Percentiles rank a stretch among this genome's conserved stretches.
Evolutionary conservation across 2,888 invertebrate species (phyloP).

Genomic region (Orthosia gracilis): DNA sequence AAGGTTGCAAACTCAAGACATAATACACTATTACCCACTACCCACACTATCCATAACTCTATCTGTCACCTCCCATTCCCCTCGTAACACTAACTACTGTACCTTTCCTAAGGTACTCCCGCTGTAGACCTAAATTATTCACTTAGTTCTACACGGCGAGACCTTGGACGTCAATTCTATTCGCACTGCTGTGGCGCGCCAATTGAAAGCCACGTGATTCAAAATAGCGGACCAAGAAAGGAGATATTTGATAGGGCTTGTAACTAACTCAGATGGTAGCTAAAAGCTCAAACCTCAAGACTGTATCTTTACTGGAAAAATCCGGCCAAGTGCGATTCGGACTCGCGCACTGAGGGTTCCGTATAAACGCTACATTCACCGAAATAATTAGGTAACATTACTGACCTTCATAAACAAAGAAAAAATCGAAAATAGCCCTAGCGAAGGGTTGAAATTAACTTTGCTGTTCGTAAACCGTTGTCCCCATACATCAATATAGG

Average conservation of each 20-base stretch:
- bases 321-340: too few species aligned
- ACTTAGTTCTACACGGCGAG: conserved; percentile 37
- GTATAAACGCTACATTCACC: too few species aligned
- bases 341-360: too few species aligned
- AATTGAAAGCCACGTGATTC: conserved; percentile 32
- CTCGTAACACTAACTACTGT: conserved; percentile 5
- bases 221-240: conserved; percentile 18
- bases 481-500: too few species aligned
- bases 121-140: conserved; percentile 50
- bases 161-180: conserved; percentile 52
- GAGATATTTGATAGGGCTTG: neutral
- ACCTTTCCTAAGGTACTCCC: conserved; percentile 11
- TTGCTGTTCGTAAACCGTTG: too few species aligned
- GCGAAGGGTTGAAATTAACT: too few species aligned
- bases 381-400: too few species aligned
- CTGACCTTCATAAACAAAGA: too few species aligned
- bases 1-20: neutral
- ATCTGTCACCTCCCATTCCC: neutral
- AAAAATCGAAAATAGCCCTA: too few species aligned
- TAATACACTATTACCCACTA: neutral
- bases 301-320: too few species aligned
- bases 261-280: neutral
- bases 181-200: conserved; percentile 22
- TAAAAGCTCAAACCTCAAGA: too few species aligned
- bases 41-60: neutral